Percentiles rank a stretch among this genome's conserved stretches.
phyloP scores from a whole-genome alignment of 2,113 vertebrate genomes.

The Apodemus speciosus region DNA sequence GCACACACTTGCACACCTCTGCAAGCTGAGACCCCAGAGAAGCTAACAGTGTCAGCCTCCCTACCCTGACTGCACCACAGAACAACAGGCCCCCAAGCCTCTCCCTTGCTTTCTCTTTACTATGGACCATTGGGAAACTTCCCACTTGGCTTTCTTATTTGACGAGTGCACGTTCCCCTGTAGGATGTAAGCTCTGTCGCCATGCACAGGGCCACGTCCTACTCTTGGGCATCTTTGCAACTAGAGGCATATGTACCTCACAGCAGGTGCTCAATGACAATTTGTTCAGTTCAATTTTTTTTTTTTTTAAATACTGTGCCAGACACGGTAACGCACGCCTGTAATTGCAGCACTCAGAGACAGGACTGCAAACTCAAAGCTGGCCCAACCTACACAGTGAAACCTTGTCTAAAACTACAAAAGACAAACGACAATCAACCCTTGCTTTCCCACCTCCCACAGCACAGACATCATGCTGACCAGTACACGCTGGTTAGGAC shows the following conservation, averaged over 20 bases:
- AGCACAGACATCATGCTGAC: neutral
- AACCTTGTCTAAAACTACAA: neutral
- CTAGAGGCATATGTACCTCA: neutral
- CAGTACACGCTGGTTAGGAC: neutral
- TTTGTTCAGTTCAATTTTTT: no score
- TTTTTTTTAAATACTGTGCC: neutral
- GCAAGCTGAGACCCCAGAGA: neutral
- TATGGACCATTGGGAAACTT: neutral
- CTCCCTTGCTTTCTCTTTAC: neutral
- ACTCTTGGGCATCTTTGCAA: neutral
- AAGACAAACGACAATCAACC: neutral
- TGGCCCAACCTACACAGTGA: neutral
- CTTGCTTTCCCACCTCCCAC: neutral
- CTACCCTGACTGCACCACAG: neutral
- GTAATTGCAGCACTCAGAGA: neutral
- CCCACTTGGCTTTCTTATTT: neutral
- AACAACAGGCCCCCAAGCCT: neutral
- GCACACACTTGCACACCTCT: neutral
- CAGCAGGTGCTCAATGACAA: neutral
- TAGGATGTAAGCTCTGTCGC: neutral
- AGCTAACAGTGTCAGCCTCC: neutral
- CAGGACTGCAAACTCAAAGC: neutral
- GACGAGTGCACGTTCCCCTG: neutral
- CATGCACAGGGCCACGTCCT: neutral
- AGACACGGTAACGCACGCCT: neutral